Percentiles rank a stretch among this genome's conserved stretches.
Conservation (phyloP, 2,888 invertebrate genomes). For the Amphipoea lucens region DNA sequence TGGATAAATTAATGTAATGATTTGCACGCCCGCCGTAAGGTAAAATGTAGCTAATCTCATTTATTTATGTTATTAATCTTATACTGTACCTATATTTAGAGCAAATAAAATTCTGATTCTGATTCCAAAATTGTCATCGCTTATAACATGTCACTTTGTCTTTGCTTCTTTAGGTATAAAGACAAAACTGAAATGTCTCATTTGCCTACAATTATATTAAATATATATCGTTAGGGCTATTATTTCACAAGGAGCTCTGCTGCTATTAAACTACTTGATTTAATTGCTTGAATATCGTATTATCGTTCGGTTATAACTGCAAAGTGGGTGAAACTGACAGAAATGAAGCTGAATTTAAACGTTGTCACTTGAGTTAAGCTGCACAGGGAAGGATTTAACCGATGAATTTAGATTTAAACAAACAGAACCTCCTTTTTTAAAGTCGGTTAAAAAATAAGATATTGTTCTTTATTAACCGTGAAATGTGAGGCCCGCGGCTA, state of each 20-base stretch:
- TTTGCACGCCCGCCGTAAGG: no score
- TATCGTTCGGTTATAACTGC: constrained; percentile 2
- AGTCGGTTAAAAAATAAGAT: not conserved
- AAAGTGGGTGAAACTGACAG: constrained; percentile 28
- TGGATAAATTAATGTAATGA: no score
- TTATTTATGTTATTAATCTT: no score
- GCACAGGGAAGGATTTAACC: constrained; percentile 15
- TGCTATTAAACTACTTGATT: constrained; percentile 19
- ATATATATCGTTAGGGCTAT: not conserved
- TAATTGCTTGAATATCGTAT: constrained; percentile 33
- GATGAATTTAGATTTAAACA: not conserved
- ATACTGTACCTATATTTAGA: no score
- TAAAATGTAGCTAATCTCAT: no score
- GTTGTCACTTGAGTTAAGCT: constrained; percentile 19
- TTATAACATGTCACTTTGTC: not conserved
- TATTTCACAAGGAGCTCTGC: not conserved
- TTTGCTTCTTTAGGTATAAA: not conserved
- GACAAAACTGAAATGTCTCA: not conserved
- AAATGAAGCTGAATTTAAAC: constrained; percentile 36
- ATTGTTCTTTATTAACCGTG: not conserved
- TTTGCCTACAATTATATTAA: not conserved
- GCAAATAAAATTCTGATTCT: no score
- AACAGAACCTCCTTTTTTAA: no score
- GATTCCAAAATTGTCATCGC: not conserved
- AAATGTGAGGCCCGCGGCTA: no score